Base-by-base conservation (phyloP, 1,140 invertebrate species). In the Odontomachus brunneus region DNA sequence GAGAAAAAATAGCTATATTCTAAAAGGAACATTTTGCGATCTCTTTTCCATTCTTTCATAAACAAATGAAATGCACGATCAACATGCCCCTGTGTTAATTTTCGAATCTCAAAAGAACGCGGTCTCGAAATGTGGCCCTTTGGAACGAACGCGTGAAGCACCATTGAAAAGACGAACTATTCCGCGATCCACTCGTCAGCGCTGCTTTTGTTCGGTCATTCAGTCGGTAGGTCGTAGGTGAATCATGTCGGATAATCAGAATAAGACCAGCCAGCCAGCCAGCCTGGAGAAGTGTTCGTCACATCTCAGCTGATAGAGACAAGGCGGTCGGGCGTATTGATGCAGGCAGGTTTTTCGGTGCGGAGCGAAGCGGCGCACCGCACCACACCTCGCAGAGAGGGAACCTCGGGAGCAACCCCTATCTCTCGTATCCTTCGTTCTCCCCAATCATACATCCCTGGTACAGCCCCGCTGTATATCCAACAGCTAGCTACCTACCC, bases 271-370 rank as follows among this genome's bases (percentile, higher is more conserved):
- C 3, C 48, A n/a, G n/a, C 15, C 11, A 33, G 29, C 24, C n/a
- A 15, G 4, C 29, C 29, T 33, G 19, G 15, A 53, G 29, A 44
- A 66, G 66, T 29, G 48, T 29, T 67, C 62, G 9, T 76, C 19
- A 49, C 26, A 33, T 19, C 7, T 17, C 29, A 11, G 22, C 51
- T 73, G 44, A 3, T 17, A 49, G 33, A 29, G 19, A 53, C 22
- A n/a, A 26, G 72, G 38, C 7, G 12, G 24, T 29, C 57, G 24
- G 17, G 14, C 24, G 14, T 75, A 63, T 63, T 33, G 57, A 75
- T 75, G 26, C 57, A 73, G 17, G 71, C 19, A 60, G 19, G 24
- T 62, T 62, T 75, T 75, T 75, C 38, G 19, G 26, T 44, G 7
- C 2, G 2, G 29, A 3, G 17, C 22, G 15, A 17, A 15, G 26